Conservation (phyloP, 1,140 invertebrate genomes). For the Nasonia vitripennis region DNA sequence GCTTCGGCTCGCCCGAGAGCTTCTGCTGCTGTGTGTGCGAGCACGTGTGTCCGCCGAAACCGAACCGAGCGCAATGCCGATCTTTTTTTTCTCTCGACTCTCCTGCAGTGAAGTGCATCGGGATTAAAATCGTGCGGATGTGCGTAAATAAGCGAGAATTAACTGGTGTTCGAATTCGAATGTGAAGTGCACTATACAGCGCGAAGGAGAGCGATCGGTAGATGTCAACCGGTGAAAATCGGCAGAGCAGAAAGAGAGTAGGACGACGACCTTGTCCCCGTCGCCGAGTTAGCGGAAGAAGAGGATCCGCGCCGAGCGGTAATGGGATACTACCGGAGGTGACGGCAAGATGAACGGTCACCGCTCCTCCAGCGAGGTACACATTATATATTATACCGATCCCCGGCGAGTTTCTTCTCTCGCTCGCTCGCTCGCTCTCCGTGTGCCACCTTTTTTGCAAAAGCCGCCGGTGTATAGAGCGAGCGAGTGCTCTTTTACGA, state of each 20-base stretch:
- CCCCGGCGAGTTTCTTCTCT: neutral
- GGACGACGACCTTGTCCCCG: conserved; percentile 45
- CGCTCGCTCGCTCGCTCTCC: too few relatives aligned
- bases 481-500: conserved; percentile 52
- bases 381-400: conserved; percentile 38
- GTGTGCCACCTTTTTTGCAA: neutral
- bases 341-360: conserved; percentile 72
- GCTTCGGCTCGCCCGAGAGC: neutral
- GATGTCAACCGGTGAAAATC: neutral
- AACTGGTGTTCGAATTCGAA: neutral
- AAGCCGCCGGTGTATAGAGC: neutral
- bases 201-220: neutral
- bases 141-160: neutral
- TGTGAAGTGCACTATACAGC: neutral
- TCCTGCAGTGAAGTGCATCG: neutral
- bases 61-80: conserved; percentile 50
- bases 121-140: neutral
- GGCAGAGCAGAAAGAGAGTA: neutral
- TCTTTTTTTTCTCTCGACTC: neutral
- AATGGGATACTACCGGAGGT: conserved; percentile 69
- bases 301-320: conserved; percentile 57
- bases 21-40: neutral
- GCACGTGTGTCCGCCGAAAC: conserved; percentile 50
- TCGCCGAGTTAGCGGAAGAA: conserved; percentile 51
- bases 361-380: conserved; percentile 68